Base-by-base conservation (phyloP, 2,797 vertebrate species). In the Xenopus petersii region DNA sequence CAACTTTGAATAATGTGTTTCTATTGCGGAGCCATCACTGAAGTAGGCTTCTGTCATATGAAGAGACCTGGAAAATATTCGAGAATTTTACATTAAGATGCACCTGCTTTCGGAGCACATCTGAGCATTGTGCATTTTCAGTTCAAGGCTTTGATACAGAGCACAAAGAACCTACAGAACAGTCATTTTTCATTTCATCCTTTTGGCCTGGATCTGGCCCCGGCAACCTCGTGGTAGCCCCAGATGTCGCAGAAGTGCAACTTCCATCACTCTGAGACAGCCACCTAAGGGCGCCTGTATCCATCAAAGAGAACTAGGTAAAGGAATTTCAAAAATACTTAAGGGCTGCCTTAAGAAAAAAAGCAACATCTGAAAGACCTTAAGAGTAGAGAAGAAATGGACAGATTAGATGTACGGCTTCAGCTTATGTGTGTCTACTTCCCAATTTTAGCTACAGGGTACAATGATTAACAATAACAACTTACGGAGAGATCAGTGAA, bases 261-360 rank as follows among this genome's bases (percentile, higher is more conserved):
- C 49, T 51, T 51, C 49, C 49, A 51, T 51, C 49, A 51, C 49
- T 12, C 15, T 12, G 49, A 12, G 49, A 12, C 49, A 51, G 49
- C 49, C 49, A 51, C 49, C 49, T 12, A 51, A 51, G 49, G 49
- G 49, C 15, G 49, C 49, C 49, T 13, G 12, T 12, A 10, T 51
- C 6, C 49, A 51, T 51, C 49, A 51, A 51, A 51, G 49, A 12
- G 15, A 7, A 51, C 49, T 10, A 51, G 15, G 15, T 51, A 51
- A 80, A 81, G 82, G 81, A 79, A n/a, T 67, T 83, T 77, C 36
- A 79, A 81, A 82, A 81, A 83, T 82, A 87, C 79, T 51, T 51
- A 51, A 51, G 49, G 49, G 49, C 49, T 51, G 49, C 49, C 49
- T 51, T 51, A 15, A 51, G 49, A 51, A 15, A 51, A 51, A 51